Conservation (phyloP, 2,888 invertebrate genomes). For the Hemithea aestivaria region DNA sequence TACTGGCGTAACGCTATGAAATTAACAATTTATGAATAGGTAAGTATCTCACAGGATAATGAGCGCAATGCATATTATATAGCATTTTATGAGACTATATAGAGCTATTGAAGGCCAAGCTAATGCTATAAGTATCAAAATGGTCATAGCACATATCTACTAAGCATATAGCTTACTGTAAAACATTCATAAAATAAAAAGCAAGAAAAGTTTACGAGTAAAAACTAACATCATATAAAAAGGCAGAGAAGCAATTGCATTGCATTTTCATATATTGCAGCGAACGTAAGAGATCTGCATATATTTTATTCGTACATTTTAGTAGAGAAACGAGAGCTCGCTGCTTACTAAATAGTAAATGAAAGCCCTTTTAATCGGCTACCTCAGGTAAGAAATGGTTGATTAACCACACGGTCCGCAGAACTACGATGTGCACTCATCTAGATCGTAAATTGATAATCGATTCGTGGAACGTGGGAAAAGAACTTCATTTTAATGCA, state of each 20-base stretch:
- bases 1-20: too few species aligned
- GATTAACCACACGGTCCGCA: conserved; percentile 21
- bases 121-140: too few species aligned
- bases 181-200: too few species aligned
- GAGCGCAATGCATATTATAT: too few species aligned
- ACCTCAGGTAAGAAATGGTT: conserved; percentile 22
- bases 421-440: conserved; percentile 36
- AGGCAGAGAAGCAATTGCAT: background rate
- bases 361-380: conserved; percentile 19
- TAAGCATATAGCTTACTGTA: too few species aligned
- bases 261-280: background rate
- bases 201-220: too few species aligned
- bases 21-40: too few species aligned
- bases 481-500: conserved; percentile 30
- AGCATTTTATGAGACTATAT: too few species aligned
- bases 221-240: background rate
- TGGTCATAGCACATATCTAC: too few species aligned
- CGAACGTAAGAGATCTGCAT: too few species aligned
- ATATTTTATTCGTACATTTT: background rate
- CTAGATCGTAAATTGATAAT: conserved; percentile 44
- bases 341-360: background rate
- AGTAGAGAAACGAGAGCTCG: background rate
- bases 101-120: too few species aligned
- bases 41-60: too few species aligned
- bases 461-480: conserved; percentile 36